phyloP scores from a whole-genome alignment of 2,113 vertebrate genomes.

The Oenanthe oenanthe region DNA sequence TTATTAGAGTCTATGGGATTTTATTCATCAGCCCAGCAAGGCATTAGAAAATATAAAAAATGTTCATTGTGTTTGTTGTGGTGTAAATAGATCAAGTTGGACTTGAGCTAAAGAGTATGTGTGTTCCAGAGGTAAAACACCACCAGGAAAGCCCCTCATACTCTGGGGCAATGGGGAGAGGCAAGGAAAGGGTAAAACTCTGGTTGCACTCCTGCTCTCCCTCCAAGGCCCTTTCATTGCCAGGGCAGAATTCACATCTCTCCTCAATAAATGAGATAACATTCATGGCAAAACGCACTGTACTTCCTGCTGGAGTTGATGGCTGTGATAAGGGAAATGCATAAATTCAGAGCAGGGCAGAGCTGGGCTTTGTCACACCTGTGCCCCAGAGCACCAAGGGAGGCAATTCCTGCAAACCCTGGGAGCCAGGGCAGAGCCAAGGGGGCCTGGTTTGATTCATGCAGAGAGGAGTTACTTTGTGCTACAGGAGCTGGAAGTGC shows the following conservation, averaged over 20 bases:
- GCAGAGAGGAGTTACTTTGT: background rate
- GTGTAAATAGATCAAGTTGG: background rate
- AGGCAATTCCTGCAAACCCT: background rate
- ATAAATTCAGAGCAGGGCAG: background rate
- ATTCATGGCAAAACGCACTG: background rate
- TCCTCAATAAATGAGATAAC: background rate
- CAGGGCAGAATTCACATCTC: background rate
- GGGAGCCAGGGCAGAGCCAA: background rate
- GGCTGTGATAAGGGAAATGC: background rate
- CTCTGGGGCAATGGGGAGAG: background rate
- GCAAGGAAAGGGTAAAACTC: background rate
- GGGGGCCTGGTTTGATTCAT: background rate
- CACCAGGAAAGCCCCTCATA: background rate
- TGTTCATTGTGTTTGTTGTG: background rate
- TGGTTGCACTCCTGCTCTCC: background rate
- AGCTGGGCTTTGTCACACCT: background rate
- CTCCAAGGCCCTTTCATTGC: background rate
- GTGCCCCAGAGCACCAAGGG: background rate
- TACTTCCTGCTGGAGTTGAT: background rate
- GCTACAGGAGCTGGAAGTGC: background rate
- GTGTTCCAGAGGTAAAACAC: background rate
- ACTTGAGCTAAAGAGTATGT: background rate
- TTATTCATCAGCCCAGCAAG: slow-evolving; percentile 46
- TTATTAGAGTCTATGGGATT: slow-evolving; percentile 47
- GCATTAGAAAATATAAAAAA: slow-evolving; percentile 31